Base-by-base conservation (phyloP, 1,140 invertebrate genomes). In the Drosophila bifasciata region DNA sequence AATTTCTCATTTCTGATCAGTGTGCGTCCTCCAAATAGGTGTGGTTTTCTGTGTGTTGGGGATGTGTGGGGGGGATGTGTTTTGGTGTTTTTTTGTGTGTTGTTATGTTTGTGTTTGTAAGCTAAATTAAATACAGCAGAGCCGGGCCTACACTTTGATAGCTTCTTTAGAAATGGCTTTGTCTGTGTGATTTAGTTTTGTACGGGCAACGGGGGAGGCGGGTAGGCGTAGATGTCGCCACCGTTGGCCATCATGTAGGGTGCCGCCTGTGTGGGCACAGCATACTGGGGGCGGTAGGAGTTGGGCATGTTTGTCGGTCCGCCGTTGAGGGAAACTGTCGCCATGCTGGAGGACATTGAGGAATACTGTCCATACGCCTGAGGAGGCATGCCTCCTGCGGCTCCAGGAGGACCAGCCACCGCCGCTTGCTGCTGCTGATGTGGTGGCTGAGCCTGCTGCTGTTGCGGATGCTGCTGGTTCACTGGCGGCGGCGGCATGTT, bases 131-230 rank as follows among this genome's bases (percentile, higher is more conserved):
- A 86, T 83, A 81, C 63, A 74, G 63, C 63, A 70, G 74, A 85
- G 71, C 58, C 50, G 49, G 79, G 63, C 61, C 41, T 56, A 79
- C 57, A 67, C 58, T 75, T 56, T 64, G 61, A 74, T 79, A 86
- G 57, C 77, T 53, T 85, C 61, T 81, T 51, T 60, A 53, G 56
- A 72, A 49, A 63, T 28, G 57, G 61, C 70, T 63, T 75, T 62
- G 48, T 45, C 53, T 53, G 39, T 59, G 36, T 49, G 8, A 23
- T 83, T 88, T 90, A 91, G 60, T 91, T 91, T 64, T 91, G 84
- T 68, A 90, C 90, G 51, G 90, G 90, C 71, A 91, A 77, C 62
- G 90, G 90, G 16, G 90, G 90, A 58, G 90, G 90, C 43, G 89
- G 90, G 51, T 89, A 89, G 19, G 85, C 85, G 62, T 71, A 89